phyloP scores from a whole-genome alignment of 2,888 invertebrate genomes.

The Philereme vetulata region DNA sequence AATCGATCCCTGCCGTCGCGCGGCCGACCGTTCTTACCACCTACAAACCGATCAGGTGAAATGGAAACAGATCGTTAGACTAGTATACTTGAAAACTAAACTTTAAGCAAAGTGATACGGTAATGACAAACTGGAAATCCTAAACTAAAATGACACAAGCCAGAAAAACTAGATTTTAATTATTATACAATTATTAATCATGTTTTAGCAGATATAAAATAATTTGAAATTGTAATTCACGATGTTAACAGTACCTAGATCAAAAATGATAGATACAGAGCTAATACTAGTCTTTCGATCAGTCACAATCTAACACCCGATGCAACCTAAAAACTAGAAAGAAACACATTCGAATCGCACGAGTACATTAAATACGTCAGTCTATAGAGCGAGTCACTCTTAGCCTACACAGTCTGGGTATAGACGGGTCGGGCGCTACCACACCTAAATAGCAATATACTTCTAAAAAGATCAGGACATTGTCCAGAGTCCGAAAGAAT shows the following conservation, averaged over 20 bases:
- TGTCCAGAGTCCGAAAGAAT: not conserved
- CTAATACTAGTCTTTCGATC: conserved; percentile 6
- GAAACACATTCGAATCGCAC: conserved; percentile 76
- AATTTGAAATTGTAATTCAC: no score
- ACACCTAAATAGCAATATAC: conserved; percentile 33
- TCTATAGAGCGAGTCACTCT: conserved; percentile 76
- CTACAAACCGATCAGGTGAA: conserved; percentile 37
- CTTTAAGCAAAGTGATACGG: no score
- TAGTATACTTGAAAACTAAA: conserved; percentile 1
- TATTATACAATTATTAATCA: no score
- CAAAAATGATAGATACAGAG: no score
- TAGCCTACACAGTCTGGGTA: conserved; percentile 75
- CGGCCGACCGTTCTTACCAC: conserved; percentile 62
- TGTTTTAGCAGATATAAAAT: no score
- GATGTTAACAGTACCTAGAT: no score
- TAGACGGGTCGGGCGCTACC: conserved; percentile 53
- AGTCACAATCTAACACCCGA: conserved; percentile 32
- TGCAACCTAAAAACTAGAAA: conserved; percentile 63
- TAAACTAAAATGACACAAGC: no score
- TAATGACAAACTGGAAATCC: not conserved
- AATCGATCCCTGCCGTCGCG: conserved; percentile 61
- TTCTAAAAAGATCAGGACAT: conserved; percentile 11
- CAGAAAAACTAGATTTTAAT: no score
- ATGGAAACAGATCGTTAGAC: conserved; percentile 27
- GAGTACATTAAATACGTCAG: conserved; percentile 78